Percentiles rank a stretch among this genome's conserved stretches.
Evolutionary conservation across 2,797 vertebrate genomes (phyloP).

Genomic region (Microhierax caerulescens): DNA sequence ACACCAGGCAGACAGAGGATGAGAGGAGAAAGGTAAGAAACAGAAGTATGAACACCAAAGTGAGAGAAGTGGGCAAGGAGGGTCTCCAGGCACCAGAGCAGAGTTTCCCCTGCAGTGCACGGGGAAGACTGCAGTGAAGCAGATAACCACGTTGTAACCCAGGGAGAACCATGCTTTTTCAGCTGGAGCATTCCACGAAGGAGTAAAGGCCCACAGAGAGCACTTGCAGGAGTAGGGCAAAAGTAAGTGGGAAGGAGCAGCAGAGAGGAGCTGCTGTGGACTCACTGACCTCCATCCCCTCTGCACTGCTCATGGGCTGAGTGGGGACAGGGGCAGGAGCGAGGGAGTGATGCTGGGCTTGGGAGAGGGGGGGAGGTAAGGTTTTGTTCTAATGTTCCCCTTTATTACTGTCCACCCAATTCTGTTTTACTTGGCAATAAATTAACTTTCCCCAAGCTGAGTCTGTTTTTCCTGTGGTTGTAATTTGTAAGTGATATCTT

Average conservation of each 20-base stretch:
- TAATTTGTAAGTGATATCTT: background rate
- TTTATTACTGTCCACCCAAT: background rate
- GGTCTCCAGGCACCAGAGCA: no score
- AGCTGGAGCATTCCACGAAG: background rate
- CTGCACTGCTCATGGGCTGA: background rate
- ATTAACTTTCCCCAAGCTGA: background rate
- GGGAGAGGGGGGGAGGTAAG: background rate
- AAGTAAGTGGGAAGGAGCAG: background rate
- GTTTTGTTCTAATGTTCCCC: background rate
- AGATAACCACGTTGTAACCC: background rate
- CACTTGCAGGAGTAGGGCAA: accelerated
- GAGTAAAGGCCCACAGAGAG: background rate
- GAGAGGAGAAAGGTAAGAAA: background rate
- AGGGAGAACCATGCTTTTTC: background rate
- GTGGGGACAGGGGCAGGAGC: background rate
- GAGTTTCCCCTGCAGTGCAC: background rate
- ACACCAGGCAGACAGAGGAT: background rate
- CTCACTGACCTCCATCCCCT: no score
- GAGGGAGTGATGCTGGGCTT: background rate
- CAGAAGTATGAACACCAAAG: background rate
- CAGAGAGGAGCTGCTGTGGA: background rate
- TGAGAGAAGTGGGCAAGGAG: background rate
- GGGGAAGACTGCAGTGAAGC: background rate
- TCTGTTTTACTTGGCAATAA: background rate
- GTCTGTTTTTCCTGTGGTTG: background rate